Conservation (phyloP, 2,797 vertebrate genomes). For the Chelon labrosus region DNA sequence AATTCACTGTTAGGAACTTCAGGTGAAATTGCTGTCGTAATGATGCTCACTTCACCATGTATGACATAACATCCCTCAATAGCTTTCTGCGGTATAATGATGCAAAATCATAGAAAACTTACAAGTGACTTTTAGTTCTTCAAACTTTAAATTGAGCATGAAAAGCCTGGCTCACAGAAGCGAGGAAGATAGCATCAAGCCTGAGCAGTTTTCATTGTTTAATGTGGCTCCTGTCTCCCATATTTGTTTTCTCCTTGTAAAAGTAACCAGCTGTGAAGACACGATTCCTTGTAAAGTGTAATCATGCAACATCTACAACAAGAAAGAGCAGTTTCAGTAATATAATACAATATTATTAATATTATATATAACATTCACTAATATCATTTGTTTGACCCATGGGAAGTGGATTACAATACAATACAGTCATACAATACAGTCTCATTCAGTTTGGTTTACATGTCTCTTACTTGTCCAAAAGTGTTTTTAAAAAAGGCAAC, state of each 20-base stretch:
- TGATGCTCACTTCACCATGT: neutral
- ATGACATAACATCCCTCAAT: constrained; percentile 4
- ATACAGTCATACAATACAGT: neutral
- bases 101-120: constrained; percentile 31
- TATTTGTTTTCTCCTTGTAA: constrained; percentile 51
- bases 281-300: constrained; percentile 29
- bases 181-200: constrained; percentile 32
- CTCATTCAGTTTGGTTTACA: neutral
- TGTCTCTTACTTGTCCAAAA: too few relatives aligned
- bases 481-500: too few relatives aligned
- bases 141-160: constrained; percentile 60
- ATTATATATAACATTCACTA: neutral
- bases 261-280: constrained; percentile 40
- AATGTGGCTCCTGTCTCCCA: constrained; percentile 27
- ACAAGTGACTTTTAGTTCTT: constrained; percentile 32
- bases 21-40: neutral
- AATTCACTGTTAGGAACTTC: neutral
- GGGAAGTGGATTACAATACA: neutral
- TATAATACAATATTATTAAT: too few relatives aligned
- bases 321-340: too few relatives aligned
- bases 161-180: constrained; percentile 19
- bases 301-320: constrained; percentile 2
- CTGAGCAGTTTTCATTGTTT: constrained; percentile 47
- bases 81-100: constrained; percentile 11
- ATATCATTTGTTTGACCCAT: constrained; percentile 11